Conservation (phyloP, 2,113 vertebrate genomes). For the Syngnathus typhle region DNA sequence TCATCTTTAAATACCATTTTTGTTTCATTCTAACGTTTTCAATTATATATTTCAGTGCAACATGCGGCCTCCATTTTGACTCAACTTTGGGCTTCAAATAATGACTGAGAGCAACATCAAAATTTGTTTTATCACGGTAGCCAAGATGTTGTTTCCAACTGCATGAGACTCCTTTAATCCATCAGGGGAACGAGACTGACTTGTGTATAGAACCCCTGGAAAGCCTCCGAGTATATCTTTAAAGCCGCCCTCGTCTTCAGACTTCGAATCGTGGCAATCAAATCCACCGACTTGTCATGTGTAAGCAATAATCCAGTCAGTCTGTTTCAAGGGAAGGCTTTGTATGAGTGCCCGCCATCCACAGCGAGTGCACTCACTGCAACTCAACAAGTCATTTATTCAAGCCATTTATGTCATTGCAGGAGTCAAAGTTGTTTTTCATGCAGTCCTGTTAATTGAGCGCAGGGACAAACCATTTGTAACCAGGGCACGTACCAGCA, state of each 20-base stretch:
- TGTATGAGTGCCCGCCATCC: slow-evolving; percentile 38
- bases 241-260: slow-evolving; percentile 41
- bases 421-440: slow-evolving; percentile 28
- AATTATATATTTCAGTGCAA: neutral
- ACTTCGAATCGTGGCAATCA: slow-evolving; percentile 24
- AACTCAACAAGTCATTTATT: slow-evolving; percentile 19
- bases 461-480: slow-evolving; percentile 17
- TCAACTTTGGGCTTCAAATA: slow-evolving; percentile 3
- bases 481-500: slow-evolving; percentile 2
- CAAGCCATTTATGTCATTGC: slow-evolving; percentile 33
- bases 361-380: slow-evolving; percentile 46
- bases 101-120: slow-evolving; percentile 53
- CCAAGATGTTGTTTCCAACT: slow-evolving; percentile 37
- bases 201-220: slow-evolving; percentile 40
- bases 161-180: slow-evolving; percentile 33
- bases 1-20: neutral
- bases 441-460: slow-evolving; percentile 6
- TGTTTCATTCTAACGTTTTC: neutral
- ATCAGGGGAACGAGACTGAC: slow-evolving; percentile 33
- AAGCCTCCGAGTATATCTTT: slow-evolving; percentile 53
- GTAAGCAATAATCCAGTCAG: slow-evolving; percentile 10
- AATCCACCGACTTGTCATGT: slow-evolving; percentile 48
- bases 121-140: slow-evolving; percentile 12
- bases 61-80: neutral
- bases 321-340: slow-evolving; percentile 31